Base-by-base conservation (phyloP, 2,113 vertebrate genomes). In the Scortum barcoo region DNA sequence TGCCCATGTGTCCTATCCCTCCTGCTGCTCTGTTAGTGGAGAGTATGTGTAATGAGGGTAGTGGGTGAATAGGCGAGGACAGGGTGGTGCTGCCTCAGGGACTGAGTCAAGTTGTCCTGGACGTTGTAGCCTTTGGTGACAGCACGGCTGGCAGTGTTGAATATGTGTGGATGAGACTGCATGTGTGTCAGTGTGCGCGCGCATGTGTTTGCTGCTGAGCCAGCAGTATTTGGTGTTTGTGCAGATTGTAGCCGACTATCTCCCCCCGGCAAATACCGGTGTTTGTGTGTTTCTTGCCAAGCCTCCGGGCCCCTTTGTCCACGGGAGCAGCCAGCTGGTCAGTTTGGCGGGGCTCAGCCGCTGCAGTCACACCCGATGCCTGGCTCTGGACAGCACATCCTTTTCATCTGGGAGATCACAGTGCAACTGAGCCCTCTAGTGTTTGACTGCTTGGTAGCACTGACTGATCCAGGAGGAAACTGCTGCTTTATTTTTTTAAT, bases 181-280 rank as follows among this genome's bases (percentile, higher is more conserved):
- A n/a, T 56, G 30, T 60, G 61, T 24, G 56, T 30, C 54, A 17
- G 51, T n/a, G 53, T 44, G 75, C 7, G 58, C 9, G 54, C 2
- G 42, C 40, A 46, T 22, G 62, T 40, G 68, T 76, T 78, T 78
- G 74, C 74, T 86, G 93, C 93, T 94, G 92, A 93, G 76, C 56
- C 81, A 84, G 92, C 93, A 90, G 85, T 87, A 92, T 93, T 90
- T 80, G 50, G 72, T 92, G 84, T 93, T 92, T 89, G 83, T 91
- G 80, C 91, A 91, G 87, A 88, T 84, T 81, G 84, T 76, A 73
- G 87, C 72, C 42, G 78, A 76, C 78, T 69, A 58, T 58, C 61
- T 7, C 78, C 58, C 75, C 77, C 79, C 44, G 9, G 66, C 91
- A 81, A 87, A 92, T 91, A 78, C 88, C 92, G 87, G 76, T 85